These are phyloP conservation scores for Heterodera carotae DNA, from an alignment of 1,140 invertebrate genomes.

Conservation along the genomic window DNA sequence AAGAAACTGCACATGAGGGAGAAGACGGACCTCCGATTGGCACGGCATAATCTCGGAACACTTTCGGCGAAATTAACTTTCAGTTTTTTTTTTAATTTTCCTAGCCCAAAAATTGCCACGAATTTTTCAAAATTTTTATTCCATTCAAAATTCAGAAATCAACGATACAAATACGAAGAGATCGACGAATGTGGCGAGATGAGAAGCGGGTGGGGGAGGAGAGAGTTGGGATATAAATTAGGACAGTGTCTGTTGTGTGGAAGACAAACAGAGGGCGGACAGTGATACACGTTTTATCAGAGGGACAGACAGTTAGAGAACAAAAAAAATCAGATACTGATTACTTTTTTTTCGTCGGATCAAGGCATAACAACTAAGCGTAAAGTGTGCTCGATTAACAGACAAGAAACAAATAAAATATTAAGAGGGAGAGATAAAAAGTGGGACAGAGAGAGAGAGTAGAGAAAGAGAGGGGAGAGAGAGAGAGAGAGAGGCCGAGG, in stretches of 20 bases:
- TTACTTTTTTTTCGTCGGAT: background rate
- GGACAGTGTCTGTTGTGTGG: too few relatives aligned
- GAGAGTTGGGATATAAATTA: background rate
- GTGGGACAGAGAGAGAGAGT: background rate
- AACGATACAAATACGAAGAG: background rate
- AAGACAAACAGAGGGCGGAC: background rate
- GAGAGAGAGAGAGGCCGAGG: too few relatives aligned
- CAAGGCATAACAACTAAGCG: too few relatives aligned
- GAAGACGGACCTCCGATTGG: too few relatives aligned
- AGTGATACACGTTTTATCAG: slow-evolving; percentile 3
- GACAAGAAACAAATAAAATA: background rate
- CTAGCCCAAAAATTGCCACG: too few relatives aligned
- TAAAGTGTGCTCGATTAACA: background rate
- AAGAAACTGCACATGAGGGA: background rate
- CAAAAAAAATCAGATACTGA: slow-evolving; percentile 9
- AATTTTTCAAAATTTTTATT: background rate
- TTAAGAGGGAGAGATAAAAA: background rate
- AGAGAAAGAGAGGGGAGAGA: background rate
- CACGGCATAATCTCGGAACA: too few relatives aligned
- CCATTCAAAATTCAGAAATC: background rate
- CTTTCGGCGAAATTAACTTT: too few relatives aligned
- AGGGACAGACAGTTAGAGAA: background rate
- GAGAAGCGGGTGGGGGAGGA: background rate
- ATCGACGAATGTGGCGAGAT: background rate
- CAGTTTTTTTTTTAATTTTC: too few relatives aligned